These are phyloP conservation scores for Spilosoma lubricipeda DNA, from an alignment of 2,888 invertebrate genomes.

Conservation along the genomic window DNA sequence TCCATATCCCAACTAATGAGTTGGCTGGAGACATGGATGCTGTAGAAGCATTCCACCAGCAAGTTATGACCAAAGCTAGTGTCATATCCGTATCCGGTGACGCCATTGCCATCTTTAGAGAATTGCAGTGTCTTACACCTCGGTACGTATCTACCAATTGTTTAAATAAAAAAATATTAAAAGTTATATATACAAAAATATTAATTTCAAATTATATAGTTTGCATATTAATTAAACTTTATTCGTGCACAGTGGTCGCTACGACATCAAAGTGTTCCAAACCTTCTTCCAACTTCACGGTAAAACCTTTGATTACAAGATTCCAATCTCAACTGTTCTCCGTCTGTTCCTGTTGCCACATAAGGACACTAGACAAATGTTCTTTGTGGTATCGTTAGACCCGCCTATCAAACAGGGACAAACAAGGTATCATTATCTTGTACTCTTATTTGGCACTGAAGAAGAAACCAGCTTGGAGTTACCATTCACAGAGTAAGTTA, in stretches of 20 bases:
- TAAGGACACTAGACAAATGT: constrained; percentile 99
- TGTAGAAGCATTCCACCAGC: constrained; percentile 98
- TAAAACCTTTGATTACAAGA: constrained; percentile 99
- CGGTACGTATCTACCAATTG: constrained; percentile 85
- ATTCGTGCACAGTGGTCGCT: constrained; percentile 91
- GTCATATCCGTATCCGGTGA: constrained; percentile 99
- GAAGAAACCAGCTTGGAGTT: constrained; percentile 97
- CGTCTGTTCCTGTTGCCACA: constrained; percentile 98
- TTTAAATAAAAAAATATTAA: neutral
- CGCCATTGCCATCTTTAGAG: constrained; percentile 98
- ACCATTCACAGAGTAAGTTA: constrained; percentile 94
- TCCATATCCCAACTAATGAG: constrained; percentile 98
- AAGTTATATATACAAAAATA: too few species aligned
- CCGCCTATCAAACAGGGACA: constrained; percentile 99
- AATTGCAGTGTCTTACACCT: constrained; percentile 99
- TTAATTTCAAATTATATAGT: neutral
- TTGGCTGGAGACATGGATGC: constrained; percentile 95
- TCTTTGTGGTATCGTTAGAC: constrained; percentile 98
- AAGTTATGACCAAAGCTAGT: constrained; percentile 98
- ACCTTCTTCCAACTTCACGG: constrained; percentile 89
- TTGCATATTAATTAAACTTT: neutral
- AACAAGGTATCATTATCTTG: constrained; percentile 98
- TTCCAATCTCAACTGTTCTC: constrained; percentile 98
- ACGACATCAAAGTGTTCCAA: constrained; percentile 97
- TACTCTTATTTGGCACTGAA: constrained; percentile 97